Evolutionary conservation across 1,140 invertebrate genomes (phyloP), one percentile per base, ranked within the genome.

Genomic region (Physella acuta): DNA sequence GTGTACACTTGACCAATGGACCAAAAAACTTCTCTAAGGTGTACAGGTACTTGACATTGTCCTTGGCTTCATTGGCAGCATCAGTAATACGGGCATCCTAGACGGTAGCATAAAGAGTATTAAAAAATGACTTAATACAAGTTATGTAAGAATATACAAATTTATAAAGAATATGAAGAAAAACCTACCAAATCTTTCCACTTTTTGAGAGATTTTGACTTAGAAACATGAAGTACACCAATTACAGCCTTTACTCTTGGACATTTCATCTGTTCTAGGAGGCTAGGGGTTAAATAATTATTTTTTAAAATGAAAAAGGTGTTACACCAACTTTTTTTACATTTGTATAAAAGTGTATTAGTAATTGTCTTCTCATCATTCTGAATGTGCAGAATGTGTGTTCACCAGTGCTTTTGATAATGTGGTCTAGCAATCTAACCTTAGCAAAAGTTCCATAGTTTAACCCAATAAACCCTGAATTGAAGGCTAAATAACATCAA

Each of bases 21-120:
- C 96, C 94, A 78, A 95, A 97, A 79, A 94, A 95, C 75, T 94
- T 93, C 81, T 97, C 95, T 86, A 98, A 89, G 0, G 94, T 91
- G 82, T 97, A 94, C 63, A 98, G 93, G 74, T 94, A 98, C 79
- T 96, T 96, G 0, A 95, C 93, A 80, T 97, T 98, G 82, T 97
- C 94, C 75, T 94, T 92, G 0, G 95, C 94, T 85, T 98, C 95
- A 78, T 95, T 96, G 14, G 85, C 83, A 70, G 82, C 82, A 74
- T 86, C 85, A 55, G 85, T 86, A 39, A 86, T 85, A n/a, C 79
- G 78, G 2, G 78, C 77, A 78, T 86, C 85, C 83, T 84, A 63
- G 3, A 16, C n/a, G 11, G 44, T n/a, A 14, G n/a, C 11, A 49
- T 49, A 49, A 49, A 11, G n/a, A 49, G 44, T n/a, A 49, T 11